These are phyloP conservation scores for Drosophila nannoptera DNA, from an alignment of 1,140 invertebrate genomes.

Conservation along the genomic window DNA sequence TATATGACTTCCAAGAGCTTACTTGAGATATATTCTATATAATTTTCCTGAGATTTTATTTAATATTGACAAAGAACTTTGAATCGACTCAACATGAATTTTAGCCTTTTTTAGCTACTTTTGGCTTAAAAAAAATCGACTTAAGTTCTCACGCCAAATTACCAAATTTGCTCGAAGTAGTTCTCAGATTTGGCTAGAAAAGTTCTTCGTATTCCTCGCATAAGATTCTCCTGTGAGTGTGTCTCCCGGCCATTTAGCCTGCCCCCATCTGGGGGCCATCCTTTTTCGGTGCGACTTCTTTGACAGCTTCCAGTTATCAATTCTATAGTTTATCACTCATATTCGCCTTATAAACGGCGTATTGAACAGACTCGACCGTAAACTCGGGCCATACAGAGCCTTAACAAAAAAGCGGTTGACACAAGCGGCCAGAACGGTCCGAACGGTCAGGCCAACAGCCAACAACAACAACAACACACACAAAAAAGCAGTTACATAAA, in stretches of 20 bases:
- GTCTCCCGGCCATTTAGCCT: background rate
- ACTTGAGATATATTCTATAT: too few relatives aligned
- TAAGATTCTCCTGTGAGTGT: background rate
- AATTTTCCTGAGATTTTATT: too few relatives aligned
- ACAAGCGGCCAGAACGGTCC: constrained; percentile 17
- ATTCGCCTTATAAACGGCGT: constrained; percentile 28
- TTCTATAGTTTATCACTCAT: constrained; percentile 22
- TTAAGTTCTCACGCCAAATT: too few relatives aligned
- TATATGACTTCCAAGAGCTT: too few relatives aligned
- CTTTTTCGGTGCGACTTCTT: background rate
- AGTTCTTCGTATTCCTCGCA: too few relatives aligned
- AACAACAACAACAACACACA: too few relatives aligned
- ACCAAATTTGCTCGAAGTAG: too few relatives aligned
- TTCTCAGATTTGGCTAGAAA: too few relatives aligned
- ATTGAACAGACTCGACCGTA: constrained; percentile 31
- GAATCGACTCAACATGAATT: too few relatives aligned
- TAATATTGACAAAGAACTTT: too few relatives aligned
- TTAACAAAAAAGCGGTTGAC: constrained; percentile 31
- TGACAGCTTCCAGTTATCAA: constrained; percentile 22
- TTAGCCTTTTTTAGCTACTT: too few relatives aligned
- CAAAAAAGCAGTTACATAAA: constrained; percentile 61
- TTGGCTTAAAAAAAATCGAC: too few relatives aligned
- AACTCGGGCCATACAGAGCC: constrained; percentile 15
- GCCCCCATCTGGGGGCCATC: background rate
- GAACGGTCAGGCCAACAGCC: constrained; percentile 4